Evolutionary conservation across 2,797 vertebrate species (phyloP), one percentile per base, ranked within the genome.

Genomic region (Perdix hodgsoniae): DNA sequence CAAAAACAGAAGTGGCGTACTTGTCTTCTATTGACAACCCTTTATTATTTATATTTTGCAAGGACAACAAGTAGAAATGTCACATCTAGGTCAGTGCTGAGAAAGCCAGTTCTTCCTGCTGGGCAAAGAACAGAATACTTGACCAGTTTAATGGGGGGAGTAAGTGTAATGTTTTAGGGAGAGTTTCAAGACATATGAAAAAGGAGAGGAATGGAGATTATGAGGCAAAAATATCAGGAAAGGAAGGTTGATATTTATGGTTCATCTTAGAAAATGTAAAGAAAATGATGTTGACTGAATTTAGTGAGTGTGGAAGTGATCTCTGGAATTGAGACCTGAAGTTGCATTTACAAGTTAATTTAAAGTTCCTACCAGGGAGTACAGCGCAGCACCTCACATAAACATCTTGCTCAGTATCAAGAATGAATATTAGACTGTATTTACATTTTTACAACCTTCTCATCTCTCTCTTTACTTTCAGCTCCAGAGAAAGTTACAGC

Each of bases 21-120:
- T 87, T 75, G 21, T 54, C 45, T 93, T 90, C 59, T 56, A 10
- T 76, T 63, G 39, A 65, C 33, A 90, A 39, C 21, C 54, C 1
- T 70, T 83, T 47, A 63, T 83, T 88, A 72, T 76, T 92, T 94
- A 54, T 74, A 54, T 84, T 84, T 61, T 39, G 29, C 44, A 79
- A 84, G 24, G 64, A 72, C 42, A 77, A 45, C 26, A 61, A 71
- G 23, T 29, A 71, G 52, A 93, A 94, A 84, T 44, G 29, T 44
- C 42, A 64, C n/a, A 83, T 75, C 33, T 69, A 85, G 57, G 27
- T 13, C 22, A 42, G 14, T 14, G 22, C 6, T 77, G 37, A 94
- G 61, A 74, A 54, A 88, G 5, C 4, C 50, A 78, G 67, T 26
- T 39, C 45, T 49, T 74, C 26, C 24, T 57, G 1, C 17, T 42